Percentiles rank a stretch among this genome's conserved stretches.
phyloP scores from a whole-genome alignment of 2,888 invertebrate genomes.

The Koerneria pararmatus region DNA sequence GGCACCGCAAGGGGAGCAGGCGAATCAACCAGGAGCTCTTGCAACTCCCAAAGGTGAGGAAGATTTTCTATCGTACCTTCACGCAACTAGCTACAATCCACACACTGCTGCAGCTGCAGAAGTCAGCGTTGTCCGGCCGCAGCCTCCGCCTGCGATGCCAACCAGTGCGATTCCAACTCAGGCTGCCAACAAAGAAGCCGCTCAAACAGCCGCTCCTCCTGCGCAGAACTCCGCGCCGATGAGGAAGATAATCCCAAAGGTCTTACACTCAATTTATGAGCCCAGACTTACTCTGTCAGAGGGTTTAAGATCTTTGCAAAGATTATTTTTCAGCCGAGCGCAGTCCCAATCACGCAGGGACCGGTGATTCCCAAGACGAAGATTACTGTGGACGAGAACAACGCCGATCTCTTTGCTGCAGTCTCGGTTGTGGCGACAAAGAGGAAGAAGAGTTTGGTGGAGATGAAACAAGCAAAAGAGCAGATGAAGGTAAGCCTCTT shows the following conservation, averaged over 20 bases:
- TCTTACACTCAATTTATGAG: too few species aligned
- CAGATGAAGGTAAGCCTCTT: slow-evolving; percentile 20
- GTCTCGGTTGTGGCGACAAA: slow-evolving; percentile 27
- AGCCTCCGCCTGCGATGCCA: slow-evolving; percentile 12
- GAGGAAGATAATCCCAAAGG: too few species aligned
- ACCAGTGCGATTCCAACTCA: neutral
- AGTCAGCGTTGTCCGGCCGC: neutral
- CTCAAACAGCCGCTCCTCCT: neutral
- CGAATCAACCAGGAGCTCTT: neutral
- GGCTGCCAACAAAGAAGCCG: neutral
- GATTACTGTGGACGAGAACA: slow-evolving; percentile 26
- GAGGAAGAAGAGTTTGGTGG: slow-evolving; percentile 21
- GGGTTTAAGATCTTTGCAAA: neutral
- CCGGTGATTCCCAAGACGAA: slow-evolving; percentile 17
- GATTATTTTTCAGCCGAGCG: slow-evolving; percentile 15
- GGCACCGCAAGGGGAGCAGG: too few species aligned
- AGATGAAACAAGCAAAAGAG: slow-evolving; percentile 17
- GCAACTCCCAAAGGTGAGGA: slow-evolving; percentile 9
- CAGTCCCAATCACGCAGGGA: slow-evolving; percentile 17
- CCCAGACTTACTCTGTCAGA: too few species aligned
- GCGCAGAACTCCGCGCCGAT: slow-evolving; percentile 17
- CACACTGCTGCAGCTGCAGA: slow-evolving; percentile 4
- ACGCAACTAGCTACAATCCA: too few species aligned
- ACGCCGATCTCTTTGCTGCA: slow-evolving; percentile 25
- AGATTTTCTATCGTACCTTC: too few species aligned